Conservation (phyloP, 2,797 vertebrate genomes). For the Liparis tanakae region DNA sequence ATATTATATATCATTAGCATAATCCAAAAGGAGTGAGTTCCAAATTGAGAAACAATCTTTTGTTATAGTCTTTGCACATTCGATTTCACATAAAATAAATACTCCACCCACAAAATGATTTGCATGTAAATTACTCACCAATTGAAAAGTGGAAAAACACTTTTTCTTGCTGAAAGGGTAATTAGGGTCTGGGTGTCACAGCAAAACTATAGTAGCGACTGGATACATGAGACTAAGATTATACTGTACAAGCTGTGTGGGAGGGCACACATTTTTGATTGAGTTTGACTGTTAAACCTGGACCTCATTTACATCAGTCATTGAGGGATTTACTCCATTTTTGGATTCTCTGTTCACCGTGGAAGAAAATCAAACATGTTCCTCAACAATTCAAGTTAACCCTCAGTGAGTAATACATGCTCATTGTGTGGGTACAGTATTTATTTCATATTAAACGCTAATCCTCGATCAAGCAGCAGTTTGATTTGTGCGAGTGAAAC, state of each 20-base stretch:
- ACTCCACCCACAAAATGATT: not conserved
- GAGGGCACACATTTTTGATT: too few species aligned
- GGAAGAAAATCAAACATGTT: too few species aligned
- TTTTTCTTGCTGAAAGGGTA: not conserved
- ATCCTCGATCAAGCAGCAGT: too few species aligned
- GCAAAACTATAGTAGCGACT: not conserved
- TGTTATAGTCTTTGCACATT: not conserved
- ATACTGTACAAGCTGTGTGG: not conserved
- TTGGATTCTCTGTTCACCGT: too few species aligned
- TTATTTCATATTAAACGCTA: too few species aligned
- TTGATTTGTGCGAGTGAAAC: too few species aligned
- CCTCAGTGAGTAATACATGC: not conserved
- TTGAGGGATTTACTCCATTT: not conserved
- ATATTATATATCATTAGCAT: not conserved
- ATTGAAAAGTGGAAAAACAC: not conserved
- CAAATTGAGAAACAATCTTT: not conserved
- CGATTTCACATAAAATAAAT: not conserved
- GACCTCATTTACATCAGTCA: not conserved
- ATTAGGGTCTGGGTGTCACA: too few species aligned
- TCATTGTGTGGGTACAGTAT: too few species aligned
- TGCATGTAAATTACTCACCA: not conserved
- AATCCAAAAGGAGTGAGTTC: not conserved
- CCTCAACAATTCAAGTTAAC: not conserved
- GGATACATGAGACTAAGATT: not conserved
- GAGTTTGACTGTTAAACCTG: too few species aligned